phyloP scores from a whole-genome alignment of 1,140 invertebrate species.

The Centruroides vittatus region DNA sequence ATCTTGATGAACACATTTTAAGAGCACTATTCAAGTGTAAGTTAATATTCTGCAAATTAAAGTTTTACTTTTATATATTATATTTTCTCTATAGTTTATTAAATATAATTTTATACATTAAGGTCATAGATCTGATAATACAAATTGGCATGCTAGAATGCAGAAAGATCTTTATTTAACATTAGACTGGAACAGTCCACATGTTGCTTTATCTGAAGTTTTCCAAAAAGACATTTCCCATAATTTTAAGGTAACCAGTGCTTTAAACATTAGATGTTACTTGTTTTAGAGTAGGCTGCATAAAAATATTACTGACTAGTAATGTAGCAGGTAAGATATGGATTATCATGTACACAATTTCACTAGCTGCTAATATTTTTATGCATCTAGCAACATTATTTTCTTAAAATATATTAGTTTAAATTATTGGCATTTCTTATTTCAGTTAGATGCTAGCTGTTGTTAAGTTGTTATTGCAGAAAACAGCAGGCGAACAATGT shows the following conservation, averaged over 20 bases:
- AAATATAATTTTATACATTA: conserved; percentile 6
- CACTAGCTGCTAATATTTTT: too few relatives aligned
- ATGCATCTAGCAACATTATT: too few relatives aligned
- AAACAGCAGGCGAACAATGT: too few relatives aligned
- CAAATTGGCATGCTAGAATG: conserved; percentile 18
- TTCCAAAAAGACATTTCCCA: conserved; percentile 27
- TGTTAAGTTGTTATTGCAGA: too few relatives aligned
- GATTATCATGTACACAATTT: too few relatives aligned
- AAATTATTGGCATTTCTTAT: too few relatives aligned
- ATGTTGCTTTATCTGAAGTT: conserved; percentile 30
- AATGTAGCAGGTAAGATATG: too few relatives aligned
- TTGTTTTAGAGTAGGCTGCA: conserved; percentile 20
- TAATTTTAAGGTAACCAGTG: conserved; percentile 22
- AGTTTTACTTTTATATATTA: background rate
- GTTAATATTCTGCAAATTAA: conserved; percentile 1
- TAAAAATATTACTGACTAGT: conserved; percentile 10
- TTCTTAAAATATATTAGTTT: too few relatives aligned
- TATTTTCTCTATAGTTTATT: background rate
- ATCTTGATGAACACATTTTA: conserved; percentile 31
- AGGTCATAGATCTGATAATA: conserved; percentile 13
- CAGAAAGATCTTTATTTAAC: conserved; percentile 29
- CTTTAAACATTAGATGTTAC: background rate
- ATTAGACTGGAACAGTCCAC: conserved; percentile 32
- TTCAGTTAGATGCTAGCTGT: too few relatives aligned
- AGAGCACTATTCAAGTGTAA: conserved; percentile 31